phyloP scores from a whole-genome alignment of 2,888 invertebrate species.

The Drosophila engyochracea region DNA sequence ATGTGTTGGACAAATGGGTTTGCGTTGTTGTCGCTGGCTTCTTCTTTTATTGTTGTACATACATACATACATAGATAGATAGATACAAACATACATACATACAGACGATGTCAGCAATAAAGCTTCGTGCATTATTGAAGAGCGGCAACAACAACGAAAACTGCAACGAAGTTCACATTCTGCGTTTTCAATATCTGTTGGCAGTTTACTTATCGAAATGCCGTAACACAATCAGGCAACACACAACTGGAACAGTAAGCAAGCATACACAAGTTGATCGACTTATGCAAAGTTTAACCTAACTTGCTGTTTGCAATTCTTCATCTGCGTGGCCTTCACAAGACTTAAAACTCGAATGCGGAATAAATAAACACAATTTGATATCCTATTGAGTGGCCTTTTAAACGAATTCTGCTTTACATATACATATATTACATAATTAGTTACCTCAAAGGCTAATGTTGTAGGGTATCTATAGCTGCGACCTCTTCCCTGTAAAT shows the following conservation, averaged over 20 bases:
- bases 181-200: constrained; percentile 67
- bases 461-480: neutral
- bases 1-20: constrained; percentile 11
- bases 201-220: constrained; percentile 24
- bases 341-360: neutral
- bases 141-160: constrained; percentile 51
- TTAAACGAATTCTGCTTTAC: neutral
- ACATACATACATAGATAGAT: neutral
- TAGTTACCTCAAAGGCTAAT: neutral
- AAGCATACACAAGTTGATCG: neutral
- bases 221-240: neutral
- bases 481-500: constrained; percentile 17
- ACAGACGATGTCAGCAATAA: constrained; percentile 41
- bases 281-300: neutral
- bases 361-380: neutral
- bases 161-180: constrained; percentile 64
- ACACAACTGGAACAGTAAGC: neutral
- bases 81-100: neutral
- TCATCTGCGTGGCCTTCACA: neutral
- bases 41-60: constrained; percentile 30
- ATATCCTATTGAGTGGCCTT: neutral
- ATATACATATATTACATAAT: neutral
- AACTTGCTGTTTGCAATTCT: neutral
- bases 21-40: neutral
- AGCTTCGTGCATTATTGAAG: constrained; percentile 70